Evolutionary conservation across 2,797 vertebrate genomes (phyloP), one percentile per base, ranked within the genome.

Genomic region (Pseudotriccus pelzelni): DNA sequence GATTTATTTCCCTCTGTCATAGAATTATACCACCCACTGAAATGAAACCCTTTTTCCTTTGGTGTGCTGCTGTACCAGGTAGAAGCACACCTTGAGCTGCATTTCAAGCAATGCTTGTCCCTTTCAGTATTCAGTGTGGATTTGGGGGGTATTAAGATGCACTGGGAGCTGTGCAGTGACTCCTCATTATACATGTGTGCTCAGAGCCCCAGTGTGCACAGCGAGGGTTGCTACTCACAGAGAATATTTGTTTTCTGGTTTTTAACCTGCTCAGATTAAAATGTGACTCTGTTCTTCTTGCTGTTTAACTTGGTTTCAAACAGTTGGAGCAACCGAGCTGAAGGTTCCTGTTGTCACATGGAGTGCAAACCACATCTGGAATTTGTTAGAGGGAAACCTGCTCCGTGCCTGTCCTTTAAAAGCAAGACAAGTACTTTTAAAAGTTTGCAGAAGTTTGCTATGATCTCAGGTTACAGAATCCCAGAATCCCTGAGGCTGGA

Each of bases 271-370:
- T 34, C 34, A 21, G 69, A 79, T 90, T 93, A 80, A 78, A 56
- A 44, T 56, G 46, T 60, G 46, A 21, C 82, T 84, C 47, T 89
- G 63, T 41, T 91, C 63, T 60, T 84, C 58, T 94, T 3, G 23
- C 32, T 89, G 63, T 87, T 94, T 89, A 52, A 93, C 88, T 90
- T 70, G 77, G 86, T 96, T 96, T 96, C 76, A 70, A n/a, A 52
- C 72, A 43, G 23, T 74, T 80, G 34, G 83, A 95, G 62, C 41
- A 37, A 30, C 32, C 20, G 14, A 7, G 18, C 84, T 3, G 4
- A 47, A 41, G 87, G 82, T 27, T 2, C 36, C 58, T 36, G 11
- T 53, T 75, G 36, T 62, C 88, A 70, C 39, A 5, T 22, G 9
- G 55, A 43, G 11, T 30, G 41, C 32, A 63, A 30, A 34, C 30